A percentile compares a stretch with the other conserved stretches of the same genome.
These are phyloP conservation scores for Eurypyga helias DNA, from an alignment of 2,113 vertebrate genomes.

Conservation along the genomic window DNA sequence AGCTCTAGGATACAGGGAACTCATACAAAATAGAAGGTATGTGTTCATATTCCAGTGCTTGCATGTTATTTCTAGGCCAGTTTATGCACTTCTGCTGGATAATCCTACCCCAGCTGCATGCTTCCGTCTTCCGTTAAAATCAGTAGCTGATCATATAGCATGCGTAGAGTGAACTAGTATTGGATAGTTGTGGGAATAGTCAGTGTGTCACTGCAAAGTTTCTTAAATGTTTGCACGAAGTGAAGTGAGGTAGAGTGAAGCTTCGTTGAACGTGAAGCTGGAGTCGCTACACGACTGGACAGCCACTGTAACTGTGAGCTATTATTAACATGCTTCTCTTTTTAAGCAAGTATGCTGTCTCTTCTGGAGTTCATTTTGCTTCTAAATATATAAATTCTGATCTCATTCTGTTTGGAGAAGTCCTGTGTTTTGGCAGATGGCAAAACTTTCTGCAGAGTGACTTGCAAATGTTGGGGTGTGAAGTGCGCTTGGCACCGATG, in stretches of 20 bases:
- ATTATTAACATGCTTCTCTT: neutral
- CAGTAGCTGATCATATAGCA: neutral
- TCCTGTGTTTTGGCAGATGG: conserved; percentile 7
- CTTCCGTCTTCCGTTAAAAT: neutral
- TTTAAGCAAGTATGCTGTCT: neutral
- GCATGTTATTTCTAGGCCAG: neutral
- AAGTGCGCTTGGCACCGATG: neutral
- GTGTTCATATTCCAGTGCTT: neutral
- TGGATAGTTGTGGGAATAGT: neutral
- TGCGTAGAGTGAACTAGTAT: neutral
- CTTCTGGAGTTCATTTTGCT: neutral
- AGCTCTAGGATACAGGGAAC: neutral
- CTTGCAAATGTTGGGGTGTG: conserved; percentile 5
- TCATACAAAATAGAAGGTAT: conserved; percentile 1
- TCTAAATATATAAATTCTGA: conserved; percentile 21
- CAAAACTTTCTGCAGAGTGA: neutral
- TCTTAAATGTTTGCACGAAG: neutral
- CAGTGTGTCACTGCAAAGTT: neutral
- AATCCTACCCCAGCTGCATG: neutral
- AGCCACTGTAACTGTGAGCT: neutral
- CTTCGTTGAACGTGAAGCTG: neutral
- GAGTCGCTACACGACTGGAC: rapidly evolving
- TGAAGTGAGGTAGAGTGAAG: neutral
- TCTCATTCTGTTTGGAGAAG: conserved; percentile 25
- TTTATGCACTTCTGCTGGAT: neutral